Conservation (phyloP, 2,888 invertebrate genomes). For the Sarcophaga variegata region DNA sequence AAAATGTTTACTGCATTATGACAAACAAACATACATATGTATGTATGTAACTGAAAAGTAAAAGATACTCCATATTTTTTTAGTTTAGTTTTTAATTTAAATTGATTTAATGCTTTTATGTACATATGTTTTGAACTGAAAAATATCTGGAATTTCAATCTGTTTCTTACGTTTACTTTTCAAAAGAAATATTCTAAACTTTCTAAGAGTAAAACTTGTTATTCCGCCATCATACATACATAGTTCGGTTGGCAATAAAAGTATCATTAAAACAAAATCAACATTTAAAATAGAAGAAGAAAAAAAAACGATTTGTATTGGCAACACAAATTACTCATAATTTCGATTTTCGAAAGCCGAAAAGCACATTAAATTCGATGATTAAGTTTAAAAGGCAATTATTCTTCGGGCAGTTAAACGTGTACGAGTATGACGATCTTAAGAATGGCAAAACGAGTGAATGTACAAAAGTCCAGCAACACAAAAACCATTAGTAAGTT, state of each 20-base stretch:
- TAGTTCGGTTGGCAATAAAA: not conserved
- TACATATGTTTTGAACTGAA: too few species aligned
- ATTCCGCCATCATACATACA: not conserved
- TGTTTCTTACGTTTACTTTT: too few species aligned
- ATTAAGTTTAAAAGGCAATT: slow-evolving; percentile 50
- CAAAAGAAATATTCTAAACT: too few species aligned
- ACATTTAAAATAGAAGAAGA: not conserved
- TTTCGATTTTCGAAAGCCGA: slow-evolving; percentile 21
- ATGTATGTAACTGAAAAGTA: too few species aligned
- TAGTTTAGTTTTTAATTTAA: too few species aligned
- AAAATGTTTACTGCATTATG: too few species aligned
- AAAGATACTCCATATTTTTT: too few species aligned
- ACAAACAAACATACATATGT: too few species aligned
- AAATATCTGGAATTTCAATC: too few species aligned
- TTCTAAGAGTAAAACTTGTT: too few species aligned
- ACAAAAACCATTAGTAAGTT: slow-evolving; percentile 47
- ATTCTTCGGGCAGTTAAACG: slow-evolving; percentile 1
- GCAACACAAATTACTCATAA: slow-evolving; percentile 37
- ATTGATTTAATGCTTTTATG: too few species aligned
- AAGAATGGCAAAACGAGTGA: slow-evolving; percentile 11
- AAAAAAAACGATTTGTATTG: slow-evolving; percentile 18
- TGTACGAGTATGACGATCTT: not conserved
- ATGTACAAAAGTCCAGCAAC: slow-evolving; percentile 6
- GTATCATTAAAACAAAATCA: not conserved
- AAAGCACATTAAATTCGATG: slow-evolving; percentile 41